phyloP scores from a whole-genome alignment of 2,888 invertebrate species.

The Poecilus cupreus region DNA sequence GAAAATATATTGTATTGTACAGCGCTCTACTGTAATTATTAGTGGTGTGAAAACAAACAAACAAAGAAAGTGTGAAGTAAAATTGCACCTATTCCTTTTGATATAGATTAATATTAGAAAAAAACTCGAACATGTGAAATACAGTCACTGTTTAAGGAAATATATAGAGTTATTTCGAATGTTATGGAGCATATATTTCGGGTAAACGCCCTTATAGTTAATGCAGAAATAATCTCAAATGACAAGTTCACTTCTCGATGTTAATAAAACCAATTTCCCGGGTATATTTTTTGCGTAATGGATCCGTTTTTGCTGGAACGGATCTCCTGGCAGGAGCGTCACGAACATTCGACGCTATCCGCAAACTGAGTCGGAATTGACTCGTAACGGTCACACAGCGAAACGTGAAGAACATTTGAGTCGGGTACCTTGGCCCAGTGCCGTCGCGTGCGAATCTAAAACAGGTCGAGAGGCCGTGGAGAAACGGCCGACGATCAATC shows the following conservation, averaged over 20 bases:
- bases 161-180: not conserved
- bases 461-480: not conserved
- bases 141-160: too few species aligned
- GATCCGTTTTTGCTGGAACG: not conserved
- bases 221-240: not conserved
- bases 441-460: constrained; percentile 23
- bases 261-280: constrained; percentile 23
- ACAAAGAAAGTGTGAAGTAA: too few species aligned
- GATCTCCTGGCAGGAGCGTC: constrained; percentile 62
- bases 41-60: too few species aligned
- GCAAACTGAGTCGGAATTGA: constrained; percentile 68
- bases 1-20: too few species aligned
- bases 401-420: constrained; percentile 16
- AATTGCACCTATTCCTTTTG: too few species aligned
- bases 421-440: not conserved
- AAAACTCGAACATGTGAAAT: too few species aligned
- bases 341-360: constrained; percentile 64
- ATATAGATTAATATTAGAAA: too few species aligned
- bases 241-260: not conserved
- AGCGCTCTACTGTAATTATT: too few species aligned
- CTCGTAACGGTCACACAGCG: constrained; percentile 67
- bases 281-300: constrained; percentile 7
- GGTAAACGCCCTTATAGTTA: not conserved
- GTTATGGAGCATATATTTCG: not conserved
- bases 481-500: not conserved